phyloP scores from a whole-genome alignment of 64 coral and sea anemone genomes.

The Astreopora myriophthalma region DNA sequence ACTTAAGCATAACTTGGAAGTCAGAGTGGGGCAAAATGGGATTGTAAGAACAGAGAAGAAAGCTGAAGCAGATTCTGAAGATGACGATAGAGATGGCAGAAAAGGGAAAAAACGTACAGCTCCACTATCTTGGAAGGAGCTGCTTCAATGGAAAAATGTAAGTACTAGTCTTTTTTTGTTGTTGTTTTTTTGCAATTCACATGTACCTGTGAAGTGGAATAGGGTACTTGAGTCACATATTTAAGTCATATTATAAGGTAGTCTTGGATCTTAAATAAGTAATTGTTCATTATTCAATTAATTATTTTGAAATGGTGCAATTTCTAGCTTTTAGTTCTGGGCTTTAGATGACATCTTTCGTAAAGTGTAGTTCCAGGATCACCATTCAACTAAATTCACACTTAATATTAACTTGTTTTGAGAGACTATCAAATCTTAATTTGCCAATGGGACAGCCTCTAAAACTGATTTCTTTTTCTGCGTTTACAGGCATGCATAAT shows the following conservation, averaged over 20 bases:
- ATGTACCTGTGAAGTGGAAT: too few species aligned
- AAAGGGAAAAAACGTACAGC: conserved; percentile 36
- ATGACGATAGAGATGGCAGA: conserved; percentile 3
- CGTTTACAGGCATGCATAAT: conserved; percentile 10
- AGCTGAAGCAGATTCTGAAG: neutral
- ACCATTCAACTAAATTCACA: too few species aligned
- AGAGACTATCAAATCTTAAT: neutral
- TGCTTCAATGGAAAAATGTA: conserved; percentile 87
- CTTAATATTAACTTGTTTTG: too few species aligned
- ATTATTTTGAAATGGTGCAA: too few species aligned
- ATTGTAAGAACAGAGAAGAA: conserved; percentile 53
- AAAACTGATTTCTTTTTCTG: neutral
- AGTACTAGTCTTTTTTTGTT: neutral
- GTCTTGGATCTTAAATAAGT: too few species aligned
- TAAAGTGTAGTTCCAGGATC: too few species aligned
- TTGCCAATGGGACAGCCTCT: neutral
- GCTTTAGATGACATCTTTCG: too few species aligned
- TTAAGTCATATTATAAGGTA: too few species aligned
- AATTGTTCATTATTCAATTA: too few species aligned
- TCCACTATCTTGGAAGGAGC: conserved; percentile 90
- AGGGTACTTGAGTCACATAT: too few species aligned
- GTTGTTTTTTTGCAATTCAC: too few species aligned
- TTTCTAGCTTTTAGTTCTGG: too few species aligned
- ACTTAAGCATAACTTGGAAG: conserved; percentile 67
- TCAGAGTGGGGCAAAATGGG: conserved; percentile 85